Conservation (phyloP, 2,797 vertebrate species). For the Phrynocephalus guinanensis region DNA sequence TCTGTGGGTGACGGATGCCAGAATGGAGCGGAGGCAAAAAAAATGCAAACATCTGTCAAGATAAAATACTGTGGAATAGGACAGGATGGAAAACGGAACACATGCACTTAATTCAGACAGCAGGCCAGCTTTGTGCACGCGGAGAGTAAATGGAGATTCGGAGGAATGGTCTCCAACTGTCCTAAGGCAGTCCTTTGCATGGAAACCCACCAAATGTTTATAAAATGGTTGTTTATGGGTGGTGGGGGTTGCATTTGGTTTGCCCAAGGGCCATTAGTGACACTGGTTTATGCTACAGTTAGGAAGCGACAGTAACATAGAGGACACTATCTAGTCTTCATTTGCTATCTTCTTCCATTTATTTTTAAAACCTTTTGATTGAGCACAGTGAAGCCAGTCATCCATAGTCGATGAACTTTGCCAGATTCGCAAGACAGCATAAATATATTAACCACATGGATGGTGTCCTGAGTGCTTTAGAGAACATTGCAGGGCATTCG, state of each 20-base stretch:
- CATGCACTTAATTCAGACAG: background rate
- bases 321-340: background rate
- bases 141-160: background rate
- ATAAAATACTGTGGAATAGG: constrained; percentile 19
- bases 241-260: background rate
- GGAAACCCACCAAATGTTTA: background rate
- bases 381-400: background rate
- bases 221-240: background rate
- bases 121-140: background rate
- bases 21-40: constrained; percentile 20
- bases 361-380: background rate
- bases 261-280: background rate
- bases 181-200: background rate
- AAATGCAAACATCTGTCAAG: constrained; percentile 38
- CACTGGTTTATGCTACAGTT: background rate
- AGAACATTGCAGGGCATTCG: background rate
- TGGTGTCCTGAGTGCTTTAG: background rate
- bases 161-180: background rate
- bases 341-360: background rate
- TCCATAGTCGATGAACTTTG: background rate
- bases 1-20: constrained; percentile 9
- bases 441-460: background rate
- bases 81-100: constrained; percentile 17
- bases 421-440: background rate
- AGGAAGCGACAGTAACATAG: background rate